Base-by-base conservation (phyloP, 92 coral and sea anemone species). In the Porites divaricata region DNA sequence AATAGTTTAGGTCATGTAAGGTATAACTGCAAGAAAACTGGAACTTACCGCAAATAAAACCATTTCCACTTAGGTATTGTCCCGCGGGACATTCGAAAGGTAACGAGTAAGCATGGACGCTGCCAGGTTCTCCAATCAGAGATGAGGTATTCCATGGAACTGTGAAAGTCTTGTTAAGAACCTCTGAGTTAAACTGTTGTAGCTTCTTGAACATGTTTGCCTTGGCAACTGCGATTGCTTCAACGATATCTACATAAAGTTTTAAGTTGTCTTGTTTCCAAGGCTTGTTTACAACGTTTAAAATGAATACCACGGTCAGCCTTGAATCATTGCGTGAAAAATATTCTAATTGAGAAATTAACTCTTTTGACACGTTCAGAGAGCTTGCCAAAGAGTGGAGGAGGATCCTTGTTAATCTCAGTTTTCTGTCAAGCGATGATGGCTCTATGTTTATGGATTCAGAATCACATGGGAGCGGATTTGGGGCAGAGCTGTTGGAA, bases 61-160 rank as follows among this genome's bases (percentile, higher is more conserved):
- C 78, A 74, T 74, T 74, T 74, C 23, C 65, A 24, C 14, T 8
- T 41, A 74, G 78, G 16, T 63, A 61, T 45, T 50, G 62, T 74
- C 78, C 65, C 5, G 21, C 48, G 49, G 78, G 78, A 56, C 78
- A 74, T 74, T 74, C 49, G n/a, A 64, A 64, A 74, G 78, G 54
- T 24, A 74, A 56, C 8, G 78, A 45, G 65, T 74, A 74, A 23
- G 5, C 78, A 6, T 52, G 59, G 10, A 54, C 16, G 78, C 65
- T 74, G 14, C 65, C 78, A 13, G 78, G 78, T 7, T 74, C 78
- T 52, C 65, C 78, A 74, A 23, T 1, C 6, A 74, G 63, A 54
- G 48, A 5, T 2, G 78, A 2, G 65, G n/a, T 74, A 4, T 74
- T 54, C 78, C 78, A 74, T 1, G 78, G 78, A 20, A 74, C 63